A percentile compares a stretch with the other conserved stretches of the same genome.
Evolutionary conservation across 2,113 vertebrate species (phyloP).

Genomic region (Chaetodon trifascialis): DNA sequence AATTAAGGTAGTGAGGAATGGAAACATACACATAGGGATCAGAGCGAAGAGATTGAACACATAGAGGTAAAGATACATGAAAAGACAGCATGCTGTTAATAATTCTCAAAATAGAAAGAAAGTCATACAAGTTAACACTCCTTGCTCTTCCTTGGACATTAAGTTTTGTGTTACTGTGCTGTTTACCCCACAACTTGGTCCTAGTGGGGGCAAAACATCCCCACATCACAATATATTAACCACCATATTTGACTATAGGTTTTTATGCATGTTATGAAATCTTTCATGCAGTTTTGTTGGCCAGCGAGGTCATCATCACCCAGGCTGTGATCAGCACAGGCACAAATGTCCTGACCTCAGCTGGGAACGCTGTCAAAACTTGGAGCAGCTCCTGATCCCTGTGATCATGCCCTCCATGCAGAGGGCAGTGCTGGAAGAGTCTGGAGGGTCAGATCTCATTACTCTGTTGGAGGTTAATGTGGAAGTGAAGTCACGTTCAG

Average conservation of each 20-base stretch:
- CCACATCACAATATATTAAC: neutral
- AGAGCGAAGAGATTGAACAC: too few species aligned
- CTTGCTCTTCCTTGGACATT: too few species aligned
- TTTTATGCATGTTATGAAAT: neutral
- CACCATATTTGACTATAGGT: neutral
- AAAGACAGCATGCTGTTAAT: too few species aligned
- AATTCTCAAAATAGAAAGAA: too few species aligned
- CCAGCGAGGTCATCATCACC: slow-evolving; percentile 10
- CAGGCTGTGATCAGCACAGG: neutral
- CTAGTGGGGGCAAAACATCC: neutral
- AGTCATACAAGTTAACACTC: too few species aligned
- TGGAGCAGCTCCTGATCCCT: neutral
- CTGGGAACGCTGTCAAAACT: slow-evolving; percentile 5
- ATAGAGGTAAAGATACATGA: too few species aligned
- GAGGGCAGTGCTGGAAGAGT: neutral
- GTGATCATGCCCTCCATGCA: neutral
- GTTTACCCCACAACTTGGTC: neutral
- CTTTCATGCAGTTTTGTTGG: neutral
- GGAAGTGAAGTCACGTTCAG: neutral
- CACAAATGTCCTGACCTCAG: neutral
- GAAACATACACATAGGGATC: neutral
- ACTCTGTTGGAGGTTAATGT: neutral
- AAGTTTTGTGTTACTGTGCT: neutral
- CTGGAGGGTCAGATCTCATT: neutral
- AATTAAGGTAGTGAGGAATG: neutral